phyloP scores from a whole-genome alignment of 2,797 vertebrate genomes.

The Channallabes apus region DNA sequence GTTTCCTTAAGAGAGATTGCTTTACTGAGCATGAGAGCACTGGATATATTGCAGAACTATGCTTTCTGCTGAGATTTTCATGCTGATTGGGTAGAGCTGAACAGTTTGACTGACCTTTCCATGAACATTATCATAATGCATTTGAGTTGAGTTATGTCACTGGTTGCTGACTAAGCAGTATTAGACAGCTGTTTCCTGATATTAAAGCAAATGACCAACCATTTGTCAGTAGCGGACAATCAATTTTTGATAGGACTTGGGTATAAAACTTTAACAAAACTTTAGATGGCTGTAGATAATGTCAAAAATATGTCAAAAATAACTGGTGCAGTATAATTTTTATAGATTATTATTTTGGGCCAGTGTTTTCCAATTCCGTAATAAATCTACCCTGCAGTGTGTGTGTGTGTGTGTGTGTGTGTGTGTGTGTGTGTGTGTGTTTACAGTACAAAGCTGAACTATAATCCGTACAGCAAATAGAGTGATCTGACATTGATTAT shows the following conservation, averaged over 20 bases:
- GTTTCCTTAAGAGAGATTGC: constrained; percentile 41
- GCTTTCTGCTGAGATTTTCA: constrained; percentile 44
- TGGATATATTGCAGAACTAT: constrained; percentile 23
- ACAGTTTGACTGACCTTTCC: constrained; percentile 26
- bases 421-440: too few species aligned
- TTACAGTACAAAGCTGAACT: neutral
- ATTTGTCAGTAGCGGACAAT: neutral
- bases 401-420: too few species aligned
- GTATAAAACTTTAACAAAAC: neutral
- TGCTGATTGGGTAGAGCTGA: constrained; percentile 4
- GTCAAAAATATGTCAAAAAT: neutral
- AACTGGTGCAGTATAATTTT: neutral
- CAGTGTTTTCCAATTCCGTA: neutral
- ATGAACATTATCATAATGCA: constrained; percentile 26
- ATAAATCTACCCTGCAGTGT: neutral
- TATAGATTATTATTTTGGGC: neutral
- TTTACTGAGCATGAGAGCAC: constrained; percentile 26
- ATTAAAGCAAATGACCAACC: constrained; percentile 3
- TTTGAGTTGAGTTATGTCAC: constrained; percentile 10
- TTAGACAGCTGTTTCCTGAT: constrained; percentile 18
- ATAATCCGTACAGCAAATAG: neutral
- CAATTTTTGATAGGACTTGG: neutral
- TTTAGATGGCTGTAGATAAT: neutral
- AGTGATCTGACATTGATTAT: neutral
- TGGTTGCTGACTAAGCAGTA: constrained; percentile 22